Percentiles rank a stretch among this genome's conserved stretches.
Conservation (phyloP, 53 echinoderm and acorn worm species). For the Patiria pectinifera region DNA sequence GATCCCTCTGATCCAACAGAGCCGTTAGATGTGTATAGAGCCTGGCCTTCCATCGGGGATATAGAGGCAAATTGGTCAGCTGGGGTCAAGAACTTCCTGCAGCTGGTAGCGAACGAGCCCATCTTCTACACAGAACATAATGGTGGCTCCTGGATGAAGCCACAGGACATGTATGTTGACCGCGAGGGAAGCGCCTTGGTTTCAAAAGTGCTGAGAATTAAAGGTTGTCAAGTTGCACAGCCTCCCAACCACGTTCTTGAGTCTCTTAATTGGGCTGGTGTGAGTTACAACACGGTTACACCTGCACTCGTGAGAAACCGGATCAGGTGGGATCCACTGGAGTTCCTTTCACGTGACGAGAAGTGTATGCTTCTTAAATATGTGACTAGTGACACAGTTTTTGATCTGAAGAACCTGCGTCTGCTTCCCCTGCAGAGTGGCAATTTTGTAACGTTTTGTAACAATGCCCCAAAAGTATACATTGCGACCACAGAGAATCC, state of each 20-base stretch:
- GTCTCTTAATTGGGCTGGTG: constrained; percentile 32
- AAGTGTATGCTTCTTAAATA: constrained; percentile 57
- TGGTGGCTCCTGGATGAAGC: constrained; percentile 67
- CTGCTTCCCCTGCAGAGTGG: no score
- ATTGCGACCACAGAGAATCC: no score
- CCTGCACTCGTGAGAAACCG: constrained; percentile 39
- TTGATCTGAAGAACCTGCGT: no score
- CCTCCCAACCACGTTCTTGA: constrained; percentile 50
- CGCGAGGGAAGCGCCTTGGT: not conserved
- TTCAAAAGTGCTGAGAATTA: no score
- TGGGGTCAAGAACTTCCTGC: constrained; percentile 65
- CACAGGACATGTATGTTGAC: constrained; percentile 37
- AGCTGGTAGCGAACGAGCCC: not conserved
- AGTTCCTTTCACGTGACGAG: constrained; percentile 18
- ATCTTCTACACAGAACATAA: not conserved
- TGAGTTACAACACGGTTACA: constrained; percentile 3
- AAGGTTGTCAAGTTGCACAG: constrained; percentile 44
- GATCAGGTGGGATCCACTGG: constrained; percentile 40
- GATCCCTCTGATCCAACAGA: not conserved
- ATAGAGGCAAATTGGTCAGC: constrained; percentile 58
- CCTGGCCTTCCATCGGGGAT: constrained; percentile 64
- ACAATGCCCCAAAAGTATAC: no score
- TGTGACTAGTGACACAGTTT: constrained; percentile 37
- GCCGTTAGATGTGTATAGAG: not conserved
- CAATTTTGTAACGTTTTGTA: not conserved